A percentile compares a stretch with the other conserved stretches of the same genome.
phyloP scores from a whole-genome alignment of 2,113 vertebrate genomes.

The Orientallactaga bullata region DNA sequence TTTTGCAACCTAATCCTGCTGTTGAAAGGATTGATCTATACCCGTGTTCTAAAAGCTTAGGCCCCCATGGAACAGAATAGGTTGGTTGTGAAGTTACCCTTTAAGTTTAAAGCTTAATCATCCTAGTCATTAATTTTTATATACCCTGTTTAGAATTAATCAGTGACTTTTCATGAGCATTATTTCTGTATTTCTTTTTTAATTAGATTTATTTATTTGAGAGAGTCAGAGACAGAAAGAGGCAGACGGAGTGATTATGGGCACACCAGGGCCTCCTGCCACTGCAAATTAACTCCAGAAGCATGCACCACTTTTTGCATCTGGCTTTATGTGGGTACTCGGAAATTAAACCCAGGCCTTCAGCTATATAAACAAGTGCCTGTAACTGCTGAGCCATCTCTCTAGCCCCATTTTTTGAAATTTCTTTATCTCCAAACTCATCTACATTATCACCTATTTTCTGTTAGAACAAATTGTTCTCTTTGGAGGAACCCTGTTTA shows the following conservation, averaged over 20 bases:
- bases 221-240: too few species aligned
- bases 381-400: too few species aligned
- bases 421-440: slow-evolving; percentile 45
- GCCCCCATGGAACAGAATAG: neutral
- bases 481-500: slow-evolving; percentile 5
- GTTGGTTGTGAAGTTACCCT: slow-evolving; percentile 9
- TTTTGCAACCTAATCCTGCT: slow-evolving; percentile 15
- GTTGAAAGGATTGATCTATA: slow-evolving; percentile 6
- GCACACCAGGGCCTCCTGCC: too few species aligned
- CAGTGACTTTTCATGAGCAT: slow-evolving; percentile 14
- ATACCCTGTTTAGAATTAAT: neutral
- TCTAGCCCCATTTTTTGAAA: too few species aligned
- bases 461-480: slow-evolving; percentile 56
- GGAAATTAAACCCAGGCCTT: too few species aligned
- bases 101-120: slow-evolving; percentile 52
- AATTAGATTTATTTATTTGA: too few species aligned
- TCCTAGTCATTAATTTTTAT: slow-evolving; percentile 46
- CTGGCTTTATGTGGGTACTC: too few species aligned
- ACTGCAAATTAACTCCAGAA: too few species aligned
- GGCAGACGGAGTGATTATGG: too few species aligned
- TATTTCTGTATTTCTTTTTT: slow-evolving; percentile 59
- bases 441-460: slow-evolving; percentile 42
- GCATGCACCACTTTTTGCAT: too few species aligned
- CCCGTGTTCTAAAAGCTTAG: slow-evolving; percentile 34
- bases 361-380: too few species aligned